phyloP scores from a whole-genome alignment of 2,888 invertebrate species.

The Lycaena phlaeas region DNA sequence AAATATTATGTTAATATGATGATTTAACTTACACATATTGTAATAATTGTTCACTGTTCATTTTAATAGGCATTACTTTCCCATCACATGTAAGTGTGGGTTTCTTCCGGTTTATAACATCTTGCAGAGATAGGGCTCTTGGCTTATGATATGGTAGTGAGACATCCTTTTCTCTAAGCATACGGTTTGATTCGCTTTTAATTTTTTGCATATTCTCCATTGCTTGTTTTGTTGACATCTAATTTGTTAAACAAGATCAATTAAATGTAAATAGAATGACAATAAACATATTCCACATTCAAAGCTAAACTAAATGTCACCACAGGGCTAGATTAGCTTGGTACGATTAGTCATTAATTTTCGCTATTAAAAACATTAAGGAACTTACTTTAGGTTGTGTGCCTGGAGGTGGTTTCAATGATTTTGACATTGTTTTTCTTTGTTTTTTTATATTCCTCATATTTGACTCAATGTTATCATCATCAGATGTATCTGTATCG shows the following conservation, averaged over 20 bases:
- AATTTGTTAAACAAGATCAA: neutral
- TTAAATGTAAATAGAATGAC: constrained; percentile 1
- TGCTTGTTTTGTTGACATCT: constrained; percentile 79
- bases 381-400: constrained; percentile 42
- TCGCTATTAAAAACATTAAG: too few species aligned
- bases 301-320: neutral
- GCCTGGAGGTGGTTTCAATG: constrained; percentile 28
- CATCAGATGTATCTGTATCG: constrained; percentile 73
- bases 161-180: constrained; percentile 82
- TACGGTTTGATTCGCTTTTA: constrained; percentile 87
- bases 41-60: constrained; percentile 77
- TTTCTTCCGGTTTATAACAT: constrained; percentile 76
- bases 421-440: constrained; percentile 28
- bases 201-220: constrained; percentile 82
- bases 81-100: constrained; percentile 48
- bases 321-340: too few species aligned
- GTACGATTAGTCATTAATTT: too few species aligned
- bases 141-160: constrained; percentile 91
- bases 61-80: constrained; percentile 70
- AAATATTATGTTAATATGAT: constrained; percentile 11
- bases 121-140: constrained; percentile 83
- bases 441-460: constrained; percentile 11
- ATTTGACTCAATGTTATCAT: constrained; percentile 31
- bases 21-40: constrained; percentile 74
- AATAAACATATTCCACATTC: neutral